phyloP scores from a whole-genome alignment of 2,797 vertebrate species.

The Pseudomugil gertrudae region DNA sequence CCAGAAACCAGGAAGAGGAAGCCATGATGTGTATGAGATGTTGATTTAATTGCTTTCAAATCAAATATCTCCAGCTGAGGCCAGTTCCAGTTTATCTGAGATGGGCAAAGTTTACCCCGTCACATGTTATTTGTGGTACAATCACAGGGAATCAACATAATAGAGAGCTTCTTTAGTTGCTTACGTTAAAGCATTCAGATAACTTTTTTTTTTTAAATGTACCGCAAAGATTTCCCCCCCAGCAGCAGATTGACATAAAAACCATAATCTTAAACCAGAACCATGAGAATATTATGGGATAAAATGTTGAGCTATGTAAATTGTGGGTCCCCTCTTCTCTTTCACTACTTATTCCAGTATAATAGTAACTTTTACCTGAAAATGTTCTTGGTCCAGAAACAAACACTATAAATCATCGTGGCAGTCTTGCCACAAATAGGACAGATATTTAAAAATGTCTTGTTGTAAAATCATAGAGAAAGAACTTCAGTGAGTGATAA shows the following conservation, averaged over 20 bases:
- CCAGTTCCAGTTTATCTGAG: background rate
- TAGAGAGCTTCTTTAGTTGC: background rate
- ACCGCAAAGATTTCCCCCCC: background rate
- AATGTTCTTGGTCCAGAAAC: background rate
- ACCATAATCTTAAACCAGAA: background rate
- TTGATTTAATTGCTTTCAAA: background rate
- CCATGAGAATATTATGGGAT: background rate
- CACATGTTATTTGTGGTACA: background rate
- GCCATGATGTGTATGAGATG: constrained; percentile 1
- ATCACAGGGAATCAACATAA: background rate
- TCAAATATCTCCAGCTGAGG: background rate
- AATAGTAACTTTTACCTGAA: background rate
- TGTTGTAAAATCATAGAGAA: background rate
- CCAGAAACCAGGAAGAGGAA: constrained; percentile 15
- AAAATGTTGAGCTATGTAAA: background rate
- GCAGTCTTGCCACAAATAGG: background rate
- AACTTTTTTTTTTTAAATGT: background rate
- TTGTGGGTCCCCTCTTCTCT: background rate
- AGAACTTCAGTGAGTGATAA: background rate
- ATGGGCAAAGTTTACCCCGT: background rate
- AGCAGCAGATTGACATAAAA: background rate
- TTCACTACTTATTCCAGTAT: background rate
- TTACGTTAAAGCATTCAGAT: background rate
- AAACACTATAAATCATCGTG: background rate
- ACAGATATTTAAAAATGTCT: background rate